These are phyloP conservation scores for Ichneumoninae sp. DNA, from an alignment of 2,888 invertebrate species.

Conservation along the genomic window DNA sequence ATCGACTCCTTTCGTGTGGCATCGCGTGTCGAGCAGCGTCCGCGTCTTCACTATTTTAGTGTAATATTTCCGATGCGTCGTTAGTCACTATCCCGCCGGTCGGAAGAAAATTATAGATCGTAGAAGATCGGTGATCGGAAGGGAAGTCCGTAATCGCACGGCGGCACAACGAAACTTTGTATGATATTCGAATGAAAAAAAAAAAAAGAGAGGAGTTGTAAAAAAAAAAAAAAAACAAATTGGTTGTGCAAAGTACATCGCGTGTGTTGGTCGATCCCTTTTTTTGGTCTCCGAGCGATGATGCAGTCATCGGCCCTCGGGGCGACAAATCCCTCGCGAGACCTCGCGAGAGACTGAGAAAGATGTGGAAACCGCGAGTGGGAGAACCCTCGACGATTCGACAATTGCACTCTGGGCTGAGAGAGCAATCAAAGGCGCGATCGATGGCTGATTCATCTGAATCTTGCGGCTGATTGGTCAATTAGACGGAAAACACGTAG, in stretches of 20 bases:
- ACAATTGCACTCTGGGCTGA: conserved; percentile 59
- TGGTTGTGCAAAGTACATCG: not conserved
- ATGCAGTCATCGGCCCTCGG: conserved; percentile 7
- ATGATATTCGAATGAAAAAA: conserved; percentile 3
- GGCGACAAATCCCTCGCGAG: conserved; percentile 14
- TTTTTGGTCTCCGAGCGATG: conserved; percentile 15
- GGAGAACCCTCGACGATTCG: conserved; percentile 65
- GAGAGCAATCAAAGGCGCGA: conserved; percentile 80
- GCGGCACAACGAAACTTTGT: conserved; percentile 13
- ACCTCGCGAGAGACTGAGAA: conserved; percentile 12
- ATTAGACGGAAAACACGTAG: conserved; percentile 84
- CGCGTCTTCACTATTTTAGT: conserved; percentile 16
- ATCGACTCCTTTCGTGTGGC: not conserved
- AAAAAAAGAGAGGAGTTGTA: not conserved
- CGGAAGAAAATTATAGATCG: conserved; percentile 35
- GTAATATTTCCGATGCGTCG: conserved; percentile 35
- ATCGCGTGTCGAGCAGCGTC: conserved; percentile 38
- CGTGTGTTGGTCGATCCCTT: conserved; percentile 31
- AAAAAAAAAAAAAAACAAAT: not conserved
- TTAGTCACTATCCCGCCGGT: conserved; percentile 41
- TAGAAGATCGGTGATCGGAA: conserved; percentile 38
- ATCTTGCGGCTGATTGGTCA: conserved; percentile 84
- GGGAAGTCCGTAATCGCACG: conserved; percentile 16
- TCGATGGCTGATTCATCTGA: conserved; percentile 83
- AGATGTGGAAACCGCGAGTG: conserved; percentile 51